These are phyloP conservation scores for Drosophila tsacasi DNA, from an alignment of 1,140 invertebrate genomes.

Conservation along the genomic window DNA sequence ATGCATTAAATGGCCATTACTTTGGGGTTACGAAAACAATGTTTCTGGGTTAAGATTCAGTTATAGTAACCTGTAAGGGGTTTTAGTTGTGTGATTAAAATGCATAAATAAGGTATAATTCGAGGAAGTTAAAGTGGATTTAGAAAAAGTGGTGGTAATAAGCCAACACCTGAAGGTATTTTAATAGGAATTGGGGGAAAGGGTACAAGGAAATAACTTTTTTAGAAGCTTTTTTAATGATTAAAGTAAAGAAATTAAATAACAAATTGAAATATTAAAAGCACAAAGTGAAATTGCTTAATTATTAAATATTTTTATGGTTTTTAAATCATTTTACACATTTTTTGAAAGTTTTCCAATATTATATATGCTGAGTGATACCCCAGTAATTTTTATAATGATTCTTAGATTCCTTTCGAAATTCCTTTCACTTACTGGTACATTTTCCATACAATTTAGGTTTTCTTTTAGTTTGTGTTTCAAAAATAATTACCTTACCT, in stretches of 20 bases:
- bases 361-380: background rate
- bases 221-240: background rate
- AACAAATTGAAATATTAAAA: too few relatives aligned
- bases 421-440: too few relatives aligned
- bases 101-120: constrained; percentile 2
- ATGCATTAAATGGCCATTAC: constrained; percentile 71
- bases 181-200: background rate
- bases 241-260: background rate
- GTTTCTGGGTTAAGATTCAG: constrained; percentile 56
- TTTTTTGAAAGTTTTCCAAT: too few relatives aligned
- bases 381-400: background rate
- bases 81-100: constrained; percentile 9
- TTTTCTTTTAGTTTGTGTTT: background rate
- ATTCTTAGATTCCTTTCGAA: too few relatives aligned
- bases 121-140: background rate
- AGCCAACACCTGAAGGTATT: constrained; percentile 11
- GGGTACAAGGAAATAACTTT: background rate
- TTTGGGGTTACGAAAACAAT: constrained; percentile 34
- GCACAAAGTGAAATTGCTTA: too few relatives aligned
- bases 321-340: too few relatives aligned
- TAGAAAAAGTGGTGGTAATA: background rate
- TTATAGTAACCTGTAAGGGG: too few relatives aligned
- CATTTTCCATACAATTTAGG: background rate
- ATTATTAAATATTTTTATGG: too few relatives aligned
- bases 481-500: background rate